phyloP scores from a whole-genome alignment of 1,140 invertebrate genomes.

The Eupeodes corollae region DNA sequence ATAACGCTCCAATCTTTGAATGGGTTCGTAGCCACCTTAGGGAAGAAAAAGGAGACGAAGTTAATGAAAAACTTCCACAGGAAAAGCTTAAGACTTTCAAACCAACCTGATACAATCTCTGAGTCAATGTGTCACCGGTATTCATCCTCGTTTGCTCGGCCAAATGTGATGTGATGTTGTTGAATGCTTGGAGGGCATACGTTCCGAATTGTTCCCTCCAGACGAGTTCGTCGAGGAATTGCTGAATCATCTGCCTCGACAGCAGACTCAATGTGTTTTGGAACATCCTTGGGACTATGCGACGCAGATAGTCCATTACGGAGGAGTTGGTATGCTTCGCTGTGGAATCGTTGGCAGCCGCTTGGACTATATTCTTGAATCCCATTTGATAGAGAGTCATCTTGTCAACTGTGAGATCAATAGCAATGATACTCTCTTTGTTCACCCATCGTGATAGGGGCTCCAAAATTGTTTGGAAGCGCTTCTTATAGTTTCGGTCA shows the following conservation, averaged over 20 bases:
- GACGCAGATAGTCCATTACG: conserved; percentile 76
- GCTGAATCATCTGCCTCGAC: conserved; percentile 73
- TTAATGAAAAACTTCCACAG: not conserved
- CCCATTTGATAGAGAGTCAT: conserved; percentile 62
- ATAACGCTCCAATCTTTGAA: conserved; percentile 66
- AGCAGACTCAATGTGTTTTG: conserved; percentile 75
- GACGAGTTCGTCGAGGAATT: conserved; percentile 78
- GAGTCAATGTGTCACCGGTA: conserved; percentile 38
- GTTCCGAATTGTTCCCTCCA: conserved; percentile 64
- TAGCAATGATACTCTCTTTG: conserved; percentile 61
- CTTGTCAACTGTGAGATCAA: conserved; percentile 74
- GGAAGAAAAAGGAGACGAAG: conserved; percentile 12
- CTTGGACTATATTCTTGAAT: conserved; percentile 60
- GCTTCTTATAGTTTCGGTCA: conserved; percentile 63
- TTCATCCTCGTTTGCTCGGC: conserved; percentile 61
- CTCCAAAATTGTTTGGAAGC: conserved; percentile 67
- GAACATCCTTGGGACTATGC: conserved; percentile 80
- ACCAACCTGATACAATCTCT: conserved; percentile 37
- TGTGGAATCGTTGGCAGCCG: conserved; percentile 47
- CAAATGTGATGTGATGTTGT: conserved; percentile 67
- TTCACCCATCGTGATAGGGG: conserved; percentile 66
- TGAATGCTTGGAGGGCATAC: conserved; percentile 63
- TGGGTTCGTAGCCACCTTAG: conserved; percentile 61
- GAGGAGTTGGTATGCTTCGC: conserved; percentile 55
- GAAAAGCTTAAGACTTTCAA: not conserved